Conservation (phyloP, 2,888 invertebrate species). For the Pachymerium ferrugineum region DNA sequence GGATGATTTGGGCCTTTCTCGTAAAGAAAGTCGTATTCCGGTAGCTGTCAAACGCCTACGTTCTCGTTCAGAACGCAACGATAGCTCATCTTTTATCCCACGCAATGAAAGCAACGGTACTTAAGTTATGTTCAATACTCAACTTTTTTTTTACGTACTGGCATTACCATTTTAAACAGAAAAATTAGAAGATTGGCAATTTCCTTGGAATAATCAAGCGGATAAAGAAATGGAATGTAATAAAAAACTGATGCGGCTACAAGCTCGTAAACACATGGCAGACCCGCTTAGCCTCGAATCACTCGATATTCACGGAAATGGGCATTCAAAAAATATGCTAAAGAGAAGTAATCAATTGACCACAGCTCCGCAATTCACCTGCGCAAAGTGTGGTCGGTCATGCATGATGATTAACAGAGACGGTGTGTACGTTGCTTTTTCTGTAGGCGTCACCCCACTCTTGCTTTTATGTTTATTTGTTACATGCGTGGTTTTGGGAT, state of each 20-base stretch:
- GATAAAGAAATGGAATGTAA: background rate
- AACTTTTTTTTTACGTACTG: too few species aligned
- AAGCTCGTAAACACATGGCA: background rate
- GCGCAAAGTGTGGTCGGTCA: background rate
- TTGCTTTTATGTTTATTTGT: background rate
- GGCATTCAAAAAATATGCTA: too few species aligned
- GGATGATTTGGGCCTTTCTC: background rate
- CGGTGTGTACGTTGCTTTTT: background rate
- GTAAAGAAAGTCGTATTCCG: background rate
- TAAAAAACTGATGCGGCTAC: background rate
- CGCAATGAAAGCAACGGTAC: too few species aligned
- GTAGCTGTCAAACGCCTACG: background rate
- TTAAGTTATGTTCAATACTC: too few species aligned
- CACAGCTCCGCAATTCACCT: background rate
- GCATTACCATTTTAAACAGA: too few species aligned
- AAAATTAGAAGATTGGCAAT: background rate
- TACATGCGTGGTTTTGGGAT: background rate
- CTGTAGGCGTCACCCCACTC: background rate
- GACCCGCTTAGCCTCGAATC: background rate
- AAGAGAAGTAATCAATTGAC: background rate
- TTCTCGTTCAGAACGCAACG: background rate
- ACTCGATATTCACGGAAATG: too few species aligned
- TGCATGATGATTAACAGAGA: constrained; percentile 3
- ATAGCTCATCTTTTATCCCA: too few species aligned
- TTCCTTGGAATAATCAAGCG: background rate